phyloP scores from a whole-genome alignment of 2,797 vertebrate genomes.

The Sebastes matsubarae region DNA sequence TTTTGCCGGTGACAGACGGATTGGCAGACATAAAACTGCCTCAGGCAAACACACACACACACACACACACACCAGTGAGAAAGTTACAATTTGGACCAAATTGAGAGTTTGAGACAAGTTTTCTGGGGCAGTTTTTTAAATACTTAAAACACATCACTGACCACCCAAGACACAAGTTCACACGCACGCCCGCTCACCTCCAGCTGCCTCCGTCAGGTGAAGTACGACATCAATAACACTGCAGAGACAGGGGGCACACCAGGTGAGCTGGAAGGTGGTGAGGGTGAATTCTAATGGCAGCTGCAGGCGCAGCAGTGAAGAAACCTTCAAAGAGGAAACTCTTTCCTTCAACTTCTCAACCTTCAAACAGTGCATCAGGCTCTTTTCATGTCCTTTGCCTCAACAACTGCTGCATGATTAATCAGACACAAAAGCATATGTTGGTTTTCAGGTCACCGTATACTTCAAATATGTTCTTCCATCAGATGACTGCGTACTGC shows the following conservation, averaged over 20 bases:
- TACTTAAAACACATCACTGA: conserved; percentile 51
- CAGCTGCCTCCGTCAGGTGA: conserved; percentile 20
- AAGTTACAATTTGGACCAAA: conserved; percentile 30
- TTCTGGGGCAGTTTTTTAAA: conserved; percentile 53
- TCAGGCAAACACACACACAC: conserved; percentile 4
- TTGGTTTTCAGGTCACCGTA: background rate
- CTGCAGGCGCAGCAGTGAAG: conserved; percentile 37
- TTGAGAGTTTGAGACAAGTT: conserved; percentile 45
- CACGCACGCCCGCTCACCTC: background rate
- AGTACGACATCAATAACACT: conserved; percentile 53
- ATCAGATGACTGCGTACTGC: background rate
- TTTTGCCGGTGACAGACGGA: conserved; percentile 33
- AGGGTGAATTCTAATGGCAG: conserved; percentile 52
- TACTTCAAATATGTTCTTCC: background rate
- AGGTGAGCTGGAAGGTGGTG: conserved; percentile 50
- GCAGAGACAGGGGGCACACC: conserved; percentile 41
- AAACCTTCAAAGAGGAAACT: conserved; percentile 50
- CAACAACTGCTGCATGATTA: conserved; percentile 15
- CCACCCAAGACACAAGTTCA: conserved; percentile 19
- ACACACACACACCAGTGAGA: background rate
- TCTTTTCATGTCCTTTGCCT: conserved; percentile 6
- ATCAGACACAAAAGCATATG: conserved; percentile 6
- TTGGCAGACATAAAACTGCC: conserved; percentile 28
- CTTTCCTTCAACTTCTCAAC: conserved; percentile 8
- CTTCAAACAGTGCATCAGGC: conserved; percentile 30